A percentile compares a stretch with the other conserved stretches of the same genome.
Evolutionary conservation across 1,140 invertebrate genomes (phyloP).

Genomic region (Drosophila melanogaster): Release_6_plus_ISO1_MT NC_004354.4:748501-749000

Average conservation of each 20-base stretch:
- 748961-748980: conserved; percentile 34
- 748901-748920: conserved; percentile 41
- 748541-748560: conserved; percentile 30
- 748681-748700: conserved; percentile 65
- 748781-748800: conserved; percentile 16
- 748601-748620: not conserved
- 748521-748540: conserved; percentile 3
- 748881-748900: conserved; percentile 11
- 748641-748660: conserved; percentile 36
- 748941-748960: conserved; percentile 31
- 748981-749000: conserved; percentile 35
- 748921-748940: conserved; percentile 58
- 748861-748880: conserved; percentile 27
- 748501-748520: conserved; percentile 17
- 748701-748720: conserved; percentile 44
- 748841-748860: conserved; percentile 27
- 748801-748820: conserved; percentile 23
- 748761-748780: conserved; percentile 1
- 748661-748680: conserved; percentile 82
- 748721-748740: conserved; percentile 31
- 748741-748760: not conserved
- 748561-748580: conserved; percentile 38
- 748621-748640: not conserved
- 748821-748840: conserved; percentile 29
- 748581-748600: conserved; percentile 14